phyloP scores from a whole-genome alignment of 2,113 vertebrate species.

The Neomonachus schauinslandi region DNA sequence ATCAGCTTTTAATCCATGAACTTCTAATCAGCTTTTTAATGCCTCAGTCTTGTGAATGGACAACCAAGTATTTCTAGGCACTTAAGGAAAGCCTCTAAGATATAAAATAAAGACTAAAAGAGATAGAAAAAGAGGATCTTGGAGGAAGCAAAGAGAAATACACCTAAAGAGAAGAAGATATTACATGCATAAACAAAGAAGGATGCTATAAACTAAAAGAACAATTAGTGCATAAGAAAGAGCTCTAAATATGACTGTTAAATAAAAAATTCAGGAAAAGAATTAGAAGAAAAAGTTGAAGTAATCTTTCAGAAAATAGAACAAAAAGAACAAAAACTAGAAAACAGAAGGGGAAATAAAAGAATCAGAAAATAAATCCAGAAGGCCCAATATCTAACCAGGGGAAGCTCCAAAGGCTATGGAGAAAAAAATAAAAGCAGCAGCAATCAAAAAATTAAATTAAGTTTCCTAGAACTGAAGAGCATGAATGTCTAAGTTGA shows the following conservation, averaged over 20 bases:
- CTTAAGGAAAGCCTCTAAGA: slow-evolving; percentile 14
- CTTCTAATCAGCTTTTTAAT: not conserved
- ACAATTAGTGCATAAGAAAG: not conserved
- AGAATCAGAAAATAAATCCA: not conserved
- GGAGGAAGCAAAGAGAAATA: not conserved
- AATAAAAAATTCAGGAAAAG: not conserved
- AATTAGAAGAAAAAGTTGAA: not conserved
- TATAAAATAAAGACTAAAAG: not conserved
- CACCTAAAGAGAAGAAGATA: not conserved
- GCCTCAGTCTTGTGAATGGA: not conserved
- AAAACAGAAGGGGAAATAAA: not conserved
- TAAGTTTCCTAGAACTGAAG: slow-evolving; percentile 4
- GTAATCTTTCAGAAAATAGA: slow-evolving; percentile 27
- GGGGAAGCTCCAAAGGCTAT: not conserved
- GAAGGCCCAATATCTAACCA: not conserved
- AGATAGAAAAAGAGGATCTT: not conserved
- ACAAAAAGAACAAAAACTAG: not conserved
- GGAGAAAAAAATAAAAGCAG: not conserved
- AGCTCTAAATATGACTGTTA: not conserved
- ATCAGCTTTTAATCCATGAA: not conserved
- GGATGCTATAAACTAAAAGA: not conserved
- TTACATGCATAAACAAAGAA: not conserved
- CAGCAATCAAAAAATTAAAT: not conserved
- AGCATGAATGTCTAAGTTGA: not conserved
- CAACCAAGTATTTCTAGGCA: not conserved